phyloP scores from a whole-genome alignment of 2,888 invertebrate genomes.

The Microctonus hyperodae region DNA sequence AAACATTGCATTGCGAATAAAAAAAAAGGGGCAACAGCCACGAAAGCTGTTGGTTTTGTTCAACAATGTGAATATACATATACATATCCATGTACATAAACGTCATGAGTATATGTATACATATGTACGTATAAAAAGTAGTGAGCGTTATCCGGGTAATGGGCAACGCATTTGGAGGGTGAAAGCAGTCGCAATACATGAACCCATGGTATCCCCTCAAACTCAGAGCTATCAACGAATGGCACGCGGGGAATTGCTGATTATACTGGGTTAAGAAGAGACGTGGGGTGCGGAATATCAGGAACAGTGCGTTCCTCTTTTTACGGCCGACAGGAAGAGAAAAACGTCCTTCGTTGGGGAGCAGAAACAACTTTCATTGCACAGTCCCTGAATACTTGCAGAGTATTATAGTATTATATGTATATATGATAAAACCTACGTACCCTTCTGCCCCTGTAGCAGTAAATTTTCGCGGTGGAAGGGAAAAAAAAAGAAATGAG shows the following conservation, averaged over 20 bases:
- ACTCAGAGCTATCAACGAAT: conserved; percentile 29
- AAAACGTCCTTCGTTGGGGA: conserved; percentile 20
- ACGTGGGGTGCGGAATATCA: conserved; percentile 3
- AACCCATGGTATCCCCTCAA: conserved; percentile 10
- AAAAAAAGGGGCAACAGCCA: conserved; percentile 5
- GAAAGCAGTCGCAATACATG: conserved; percentile 1
- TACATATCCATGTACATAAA: not conserved
- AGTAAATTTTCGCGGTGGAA: conserved; percentile 16
- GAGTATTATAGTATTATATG: not conserved
- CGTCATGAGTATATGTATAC: too few relatives aligned
- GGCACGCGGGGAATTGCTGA: conserved; percentile 41
- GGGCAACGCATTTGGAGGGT: conserved; percentile 17
- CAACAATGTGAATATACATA: not conserved
- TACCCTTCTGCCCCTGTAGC: not conserved
- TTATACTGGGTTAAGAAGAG: conserved; percentile 32
- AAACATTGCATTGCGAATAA: too few relatives aligned
- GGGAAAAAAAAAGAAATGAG: conserved; percentile 8
- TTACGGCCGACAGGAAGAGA: conserved; percentile 35
- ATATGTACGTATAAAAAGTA: not conserved
- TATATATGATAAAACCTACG: not conserved
- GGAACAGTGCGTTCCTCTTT: conserved; percentile 26
- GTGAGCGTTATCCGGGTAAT: conserved; percentile 23
- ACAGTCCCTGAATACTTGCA: conserved; percentile 13
- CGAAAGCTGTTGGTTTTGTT: not conserved
- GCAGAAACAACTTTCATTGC: conserved; percentile 15